Percentiles rank a stretch among this genome's conserved stretches.
Conservation (phyloP, 2,797 vertebrate species). For the Tapirus indicus region DNA sequence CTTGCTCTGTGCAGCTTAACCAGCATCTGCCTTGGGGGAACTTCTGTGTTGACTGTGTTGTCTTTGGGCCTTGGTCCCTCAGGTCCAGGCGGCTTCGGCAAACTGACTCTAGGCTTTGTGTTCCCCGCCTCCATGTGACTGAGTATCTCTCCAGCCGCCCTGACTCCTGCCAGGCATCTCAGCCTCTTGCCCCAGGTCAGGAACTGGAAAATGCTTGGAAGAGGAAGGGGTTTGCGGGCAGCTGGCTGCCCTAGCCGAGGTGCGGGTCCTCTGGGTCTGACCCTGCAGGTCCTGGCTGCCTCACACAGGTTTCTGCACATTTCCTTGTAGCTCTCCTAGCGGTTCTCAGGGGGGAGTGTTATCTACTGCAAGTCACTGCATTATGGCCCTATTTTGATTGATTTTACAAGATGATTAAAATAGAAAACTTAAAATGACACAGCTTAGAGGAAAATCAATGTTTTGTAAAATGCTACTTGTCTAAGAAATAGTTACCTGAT, state of each 20-base stretch:
- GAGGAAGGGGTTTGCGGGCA: not conserved
- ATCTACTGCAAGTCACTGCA: not conserved
- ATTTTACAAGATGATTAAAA: not conserved
- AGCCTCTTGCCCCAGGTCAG: not conserved
- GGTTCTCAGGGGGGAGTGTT: not conserved
- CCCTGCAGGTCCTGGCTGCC: not conserved
- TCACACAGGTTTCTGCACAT: not conserved
- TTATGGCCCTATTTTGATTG: not conserved
- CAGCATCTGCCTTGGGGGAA: not conserved
- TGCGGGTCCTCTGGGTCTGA: not conserved
- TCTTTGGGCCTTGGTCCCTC: not conserved
- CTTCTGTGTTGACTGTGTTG: not conserved
- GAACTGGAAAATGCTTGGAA: not conserved
- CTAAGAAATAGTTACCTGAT: not conserved
- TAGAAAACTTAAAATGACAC: not conserved
- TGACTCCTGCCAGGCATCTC: not conserved
- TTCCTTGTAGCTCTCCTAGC: not conserved
- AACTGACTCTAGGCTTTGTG: not conserved
- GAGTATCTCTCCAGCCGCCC: not conserved
- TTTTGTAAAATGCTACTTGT: slow-evolving; percentile 18
- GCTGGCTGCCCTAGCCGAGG: not conserved
- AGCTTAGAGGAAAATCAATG: not conserved
- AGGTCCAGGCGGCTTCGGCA: not conserved
- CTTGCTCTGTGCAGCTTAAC: too few relatives aligned
- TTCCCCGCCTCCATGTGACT: not conserved